phyloP scores from a whole-genome alignment of 2,888 invertebrate genomes.

The Oligia latruncula region DNA sequence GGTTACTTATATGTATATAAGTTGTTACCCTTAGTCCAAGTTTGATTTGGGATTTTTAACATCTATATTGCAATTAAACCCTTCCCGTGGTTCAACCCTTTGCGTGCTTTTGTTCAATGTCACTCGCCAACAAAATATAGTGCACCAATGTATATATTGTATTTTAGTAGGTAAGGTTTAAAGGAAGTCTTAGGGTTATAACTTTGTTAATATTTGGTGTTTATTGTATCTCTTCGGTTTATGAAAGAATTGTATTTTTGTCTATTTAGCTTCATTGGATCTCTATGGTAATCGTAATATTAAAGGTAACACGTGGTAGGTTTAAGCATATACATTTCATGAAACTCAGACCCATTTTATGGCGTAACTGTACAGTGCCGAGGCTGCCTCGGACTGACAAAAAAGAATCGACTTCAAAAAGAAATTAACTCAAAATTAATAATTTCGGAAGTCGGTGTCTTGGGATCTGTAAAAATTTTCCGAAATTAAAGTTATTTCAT shows the following conservation, averaged over 20 bases:
- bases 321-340: constrained; percentile 30
- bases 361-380: constrained; percentile 21
- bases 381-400: constrained; percentile 1
- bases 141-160: neutral
- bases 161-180: neutral
- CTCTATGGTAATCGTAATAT: constrained; percentile 3
- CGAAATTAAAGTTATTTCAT: too few relatives aligned
- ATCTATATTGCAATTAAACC: neutral
- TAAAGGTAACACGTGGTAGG: constrained; percentile 2
- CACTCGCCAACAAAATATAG: neutral
- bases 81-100: neutral
- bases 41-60: neutral
- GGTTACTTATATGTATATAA: neutral
- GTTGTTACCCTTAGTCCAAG: neutral
- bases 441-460: too few relatives aligned
- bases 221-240: neutral
- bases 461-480: too few relatives aligned
- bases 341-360: neutral
- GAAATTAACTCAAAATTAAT: too few relatives aligned
- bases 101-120: too few relatives aligned
- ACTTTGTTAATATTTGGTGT: neutral
- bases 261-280: constrained; percentile 29
- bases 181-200: neutral
- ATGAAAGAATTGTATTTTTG: constrained; percentile 14
- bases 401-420: too few relatives aligned